Conservation (phyloP, 2,888 invertebrate genomes). For the Drosophila atripex region DNA sequence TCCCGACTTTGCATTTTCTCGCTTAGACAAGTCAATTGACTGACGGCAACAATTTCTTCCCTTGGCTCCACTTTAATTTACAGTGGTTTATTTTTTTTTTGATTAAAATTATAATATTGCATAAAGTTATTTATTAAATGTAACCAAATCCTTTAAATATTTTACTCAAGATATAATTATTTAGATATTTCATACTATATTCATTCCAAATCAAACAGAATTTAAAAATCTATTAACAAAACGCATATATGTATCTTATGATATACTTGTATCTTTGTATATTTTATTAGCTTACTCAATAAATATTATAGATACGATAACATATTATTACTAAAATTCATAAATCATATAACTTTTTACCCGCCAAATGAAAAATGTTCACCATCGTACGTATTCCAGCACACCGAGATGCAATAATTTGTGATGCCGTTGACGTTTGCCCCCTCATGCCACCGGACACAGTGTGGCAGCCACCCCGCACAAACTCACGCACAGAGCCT, state of each 20-base stretch:
- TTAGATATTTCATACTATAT: no score
- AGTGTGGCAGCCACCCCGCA: slow-evolving; percentile 4
- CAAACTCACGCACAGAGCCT: slow-evolving; percentile 31
- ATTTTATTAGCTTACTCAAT: no score
- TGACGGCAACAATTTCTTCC: slow-evolving; percentile 48
- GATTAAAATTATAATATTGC: neutral
- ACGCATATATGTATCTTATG: no score
- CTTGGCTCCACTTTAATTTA: slow-evolving; percentile 18
- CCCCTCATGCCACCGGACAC: slow-evolving; percentile 3
- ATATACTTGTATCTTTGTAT: no score
- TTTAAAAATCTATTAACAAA: no score
- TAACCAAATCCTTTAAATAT: neutral
- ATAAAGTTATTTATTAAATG: no score
- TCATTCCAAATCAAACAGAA: no score
- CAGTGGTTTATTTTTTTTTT: slow-evolving; percentile 5
- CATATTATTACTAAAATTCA: no score
- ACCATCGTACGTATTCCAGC: slow-evolving; percentile 9
- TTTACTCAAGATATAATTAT: neutral
- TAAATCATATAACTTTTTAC: neutral
- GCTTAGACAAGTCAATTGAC: slow-evolving; percentile 60
- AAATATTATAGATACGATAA: no score
- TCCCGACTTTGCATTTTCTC: slow-evolving; percentile 11
- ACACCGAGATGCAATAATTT: slow-evolving; percentile 68
- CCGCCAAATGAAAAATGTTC: neutral
- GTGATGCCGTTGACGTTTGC: slow-evolving; percentile 49